A percentile compares a stretch with the other conserved stretches of the same genome.
Evolutionary conservation across 1,140 invertebrate species (phyloP).

Genomic region (Panagrolaimus sp.): DNA sequence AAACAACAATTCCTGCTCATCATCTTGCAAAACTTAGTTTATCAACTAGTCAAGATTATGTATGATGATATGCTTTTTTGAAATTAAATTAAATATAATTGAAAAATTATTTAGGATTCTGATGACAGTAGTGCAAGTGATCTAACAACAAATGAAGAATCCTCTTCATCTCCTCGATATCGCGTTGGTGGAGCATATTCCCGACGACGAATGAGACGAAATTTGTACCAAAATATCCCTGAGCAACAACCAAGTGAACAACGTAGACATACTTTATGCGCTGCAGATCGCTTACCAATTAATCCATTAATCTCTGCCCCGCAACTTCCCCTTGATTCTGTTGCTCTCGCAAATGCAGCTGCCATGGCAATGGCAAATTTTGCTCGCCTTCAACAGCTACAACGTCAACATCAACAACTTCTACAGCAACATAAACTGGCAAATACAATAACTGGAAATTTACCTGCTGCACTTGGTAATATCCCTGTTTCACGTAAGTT

Average conservation of each 20-base stretch:
- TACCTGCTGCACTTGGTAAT: too few species aligned
- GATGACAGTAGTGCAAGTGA: slow-evolving; percentile 54
- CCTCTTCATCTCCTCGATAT: slow-evolving; percentile 29
- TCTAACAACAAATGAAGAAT: slow-evolving; percentile 28
- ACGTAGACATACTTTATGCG: slow-evolving; percentile 39
- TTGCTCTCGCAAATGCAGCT: slow-evolving; percentile 15
- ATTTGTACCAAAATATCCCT: slow-evolving; percentile 19
- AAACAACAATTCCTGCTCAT: slow-evolving; percentile 54
- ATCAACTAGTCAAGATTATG: slow-evolving; percentile 50
- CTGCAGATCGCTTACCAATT: slow-evolving; percentile 26
- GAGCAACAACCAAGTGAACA: slow-evolving; percentile 24
- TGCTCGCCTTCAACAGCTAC: not conserved
- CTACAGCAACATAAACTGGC: slow-evolving; percentile 9
- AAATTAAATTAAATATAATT: slow-evolving; percentile 16
- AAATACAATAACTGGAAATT: too few species aligned
- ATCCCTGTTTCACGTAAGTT: too few species aligned
- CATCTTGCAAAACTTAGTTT: slow-evolving; percentile 54
- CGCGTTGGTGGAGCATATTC: slow-evolving; percentile 9
- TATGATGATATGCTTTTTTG: slow-evolving; percentile 28
- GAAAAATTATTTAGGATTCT: slow-evolving; percentile 46
- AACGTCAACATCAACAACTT: slow-evolving; percentile 24
- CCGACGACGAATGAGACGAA: slow-evolving; percentile 21
- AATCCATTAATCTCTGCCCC: slow-evolving; percentile 27
- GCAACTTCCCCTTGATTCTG: not conserved
- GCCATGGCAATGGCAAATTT: not conserved